Base-by-base conservation (phyloP, 2,797 vertebrate genomes). In the Chromobotia macracanthus region DNA sequence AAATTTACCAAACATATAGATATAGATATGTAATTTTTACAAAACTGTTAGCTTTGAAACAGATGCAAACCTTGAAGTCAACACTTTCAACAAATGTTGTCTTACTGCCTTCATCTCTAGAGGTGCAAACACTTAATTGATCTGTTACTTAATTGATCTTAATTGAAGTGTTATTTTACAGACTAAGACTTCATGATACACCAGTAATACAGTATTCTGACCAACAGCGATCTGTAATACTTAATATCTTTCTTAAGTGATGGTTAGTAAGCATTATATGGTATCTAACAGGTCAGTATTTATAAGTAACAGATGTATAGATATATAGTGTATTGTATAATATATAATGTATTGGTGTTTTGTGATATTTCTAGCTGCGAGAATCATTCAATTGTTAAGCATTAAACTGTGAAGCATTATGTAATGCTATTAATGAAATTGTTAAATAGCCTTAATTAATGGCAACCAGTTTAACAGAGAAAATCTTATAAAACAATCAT, bases 91-190 rank as follows among this genome's bases (percentile, higher is more conserved):
- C 55, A 25, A 72, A 63, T 65, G 41, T 72, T 56, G 78, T 72
- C 76, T 44, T 23, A 46, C 60, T 50, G 56, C 65, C 77, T 28
- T 51, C 44, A 35, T 73, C 31, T 66, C 41, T 41, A n/a, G 69
- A 77, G 70, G 18, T 68, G 41, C 41, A 60, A 38, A 56, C 77
- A 51, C 64, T 77, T 74, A 73, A 82, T 56, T 69, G 69, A 77
- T 76, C 64, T 82, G n/a, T n/a, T n/a, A n/a, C n/a, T n/a, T n/a
- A n/a, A n/a, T n/a, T n/a, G n/a, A n/a, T n/a, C n/a, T n/a, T n/a
- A n/a, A n/a, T 77, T 80, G 74, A 72, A 67, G 65, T 82, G 19
- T 15, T 70, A 48, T 81, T 78, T 81, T 71, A 75, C 38, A 69
- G 46, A 66, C 64, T 73, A 56, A 75, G 51, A 77, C 72, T 75